Base-by-base conservation (phyloP, 1,140 invertebrate genomes). In the Bombus soroeensis region DNA sequence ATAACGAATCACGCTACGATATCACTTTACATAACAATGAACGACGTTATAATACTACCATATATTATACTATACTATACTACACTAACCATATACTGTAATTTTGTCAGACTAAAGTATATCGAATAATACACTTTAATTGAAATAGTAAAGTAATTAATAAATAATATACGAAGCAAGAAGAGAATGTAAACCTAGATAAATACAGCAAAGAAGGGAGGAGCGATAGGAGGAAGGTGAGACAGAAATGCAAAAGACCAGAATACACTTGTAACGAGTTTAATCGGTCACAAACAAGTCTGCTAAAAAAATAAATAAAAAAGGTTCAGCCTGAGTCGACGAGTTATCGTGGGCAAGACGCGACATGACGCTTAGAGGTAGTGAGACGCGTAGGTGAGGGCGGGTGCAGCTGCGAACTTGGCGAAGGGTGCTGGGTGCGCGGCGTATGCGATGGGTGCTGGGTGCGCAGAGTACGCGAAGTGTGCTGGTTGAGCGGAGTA, bases 271-370 rank as follows among this genome's bases (percentile, higher is more conserved):
- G 78, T 90, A 90, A 90, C 81, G 73, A 59, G 13, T 91, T 91
- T 90, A 90, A 91, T 90, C 75, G 62, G 79, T 85, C 79, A 83
- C 81, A 88, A 89, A 90, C 72, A 79, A 89, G 62, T 80, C 53
- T 84, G 83, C 70, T 91, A 90, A 78, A 88, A 90, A 90, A 91
- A 91, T 80, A 84, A 85, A 80, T 88, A 83, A 90, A 76, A 89
- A 66, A 41, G 10, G 57, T 88, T 90, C 86, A 81, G 89, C 88
- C 86, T 90, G 83, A 90, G 86, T 90, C 88, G 88, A 88, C 59
- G 70, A 72, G 70, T 34, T 32, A 39, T 74, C 18, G 37, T 72
- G 8, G 37, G 88, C 76, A 57, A 72, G 68, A n/a, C n/a, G 84
- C 68, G n/a, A 3, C 77, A 87, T 71, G 8, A 74, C 83, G n/a